Base-by-base conservation (phyloP, 2,888 invertebrate genomes). In the Allolobophora icterica region DNA sequence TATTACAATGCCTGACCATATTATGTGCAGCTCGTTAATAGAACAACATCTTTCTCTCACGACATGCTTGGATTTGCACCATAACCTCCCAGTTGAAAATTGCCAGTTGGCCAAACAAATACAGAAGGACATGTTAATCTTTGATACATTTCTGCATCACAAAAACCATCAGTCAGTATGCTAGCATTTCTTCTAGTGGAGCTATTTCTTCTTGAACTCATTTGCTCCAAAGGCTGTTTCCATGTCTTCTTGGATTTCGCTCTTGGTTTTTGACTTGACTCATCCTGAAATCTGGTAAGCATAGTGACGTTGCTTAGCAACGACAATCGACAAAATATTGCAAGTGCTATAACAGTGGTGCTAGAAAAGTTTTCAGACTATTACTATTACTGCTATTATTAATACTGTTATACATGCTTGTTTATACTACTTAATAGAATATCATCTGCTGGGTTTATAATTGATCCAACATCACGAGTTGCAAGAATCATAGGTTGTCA, bases 401-500 rank as follows among this genome's bases (percentile, higher is more conserved):
- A 52, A 45, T 45, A 45, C 19, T 15, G 13, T 52, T 52, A 52
- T 24, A n/a, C 8, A n/a, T 6, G 17, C 71, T 71, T 71, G 71
- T n/a, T 71, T n/a, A 71, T 17, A 71, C 11, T 17, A 71, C 71
- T n/a, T 8, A 71, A 71, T n/a, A 71, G 5, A 8, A 71, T 71
- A 71, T n/a, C 30, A 52, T 52, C 52, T 52, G 52, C 17, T 71
- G n/a, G n/a, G 30, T n/a, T 71, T 71, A 71, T 71, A 30, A 71
- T n/a, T 71, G 71, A n/a, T 71, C 71, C 71, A 71, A 71, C 71
- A 71, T 8, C 8, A 8, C 0, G 71, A 71, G 13, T n/a, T 71
- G 71, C n/a, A 71, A 71, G n/a, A 71, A 17, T 71, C 21, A 3
- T 71, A 8, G 30, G n/a, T n/a, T n/a, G 1, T 91, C 93, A 97